phyloP scores from a whole-genome alignment of 2,797 vertebrate species.

The Anomalospiza imberbis region DNA sequence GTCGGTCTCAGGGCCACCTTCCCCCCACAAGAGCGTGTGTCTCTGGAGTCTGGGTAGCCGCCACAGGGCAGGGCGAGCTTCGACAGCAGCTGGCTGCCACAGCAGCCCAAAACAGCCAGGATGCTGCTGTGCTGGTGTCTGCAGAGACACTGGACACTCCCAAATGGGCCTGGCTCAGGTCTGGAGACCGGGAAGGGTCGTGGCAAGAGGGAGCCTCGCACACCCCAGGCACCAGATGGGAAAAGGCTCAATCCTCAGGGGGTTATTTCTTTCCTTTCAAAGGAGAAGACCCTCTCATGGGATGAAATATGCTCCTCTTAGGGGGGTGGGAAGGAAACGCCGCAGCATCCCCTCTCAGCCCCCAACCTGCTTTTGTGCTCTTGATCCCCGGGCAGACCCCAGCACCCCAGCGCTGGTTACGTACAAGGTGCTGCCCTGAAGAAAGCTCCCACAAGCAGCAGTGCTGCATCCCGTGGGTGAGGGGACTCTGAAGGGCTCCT shows the following conservation, averaged over 20 bases:
- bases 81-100: neutral
- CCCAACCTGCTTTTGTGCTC: neutral
- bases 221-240: neutral
- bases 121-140: neutral
- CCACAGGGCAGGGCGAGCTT: neutral
- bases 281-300: neutral
- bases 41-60: neutral
- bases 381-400: accelerated
- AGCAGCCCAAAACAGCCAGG: neutral
- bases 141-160: neutral
- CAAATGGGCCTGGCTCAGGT: accelerated
- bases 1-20: accelerated
- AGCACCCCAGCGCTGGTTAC: accelerated
- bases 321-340: neutral
- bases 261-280: neutral
- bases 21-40: accelerated
- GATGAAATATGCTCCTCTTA: neutral
- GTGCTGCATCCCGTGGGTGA: accelerated
- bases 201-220: neutral
- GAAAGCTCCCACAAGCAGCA: neutral
- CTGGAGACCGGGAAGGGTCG: neutral
- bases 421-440: neutral
- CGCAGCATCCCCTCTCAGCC: neutral
- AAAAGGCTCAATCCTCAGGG: neutral
- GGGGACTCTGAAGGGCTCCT: neutral